phyloP scores from a whole-genome alignment of 2,797 vertebrate genomes.

The Limosa lapponica region DNA sequence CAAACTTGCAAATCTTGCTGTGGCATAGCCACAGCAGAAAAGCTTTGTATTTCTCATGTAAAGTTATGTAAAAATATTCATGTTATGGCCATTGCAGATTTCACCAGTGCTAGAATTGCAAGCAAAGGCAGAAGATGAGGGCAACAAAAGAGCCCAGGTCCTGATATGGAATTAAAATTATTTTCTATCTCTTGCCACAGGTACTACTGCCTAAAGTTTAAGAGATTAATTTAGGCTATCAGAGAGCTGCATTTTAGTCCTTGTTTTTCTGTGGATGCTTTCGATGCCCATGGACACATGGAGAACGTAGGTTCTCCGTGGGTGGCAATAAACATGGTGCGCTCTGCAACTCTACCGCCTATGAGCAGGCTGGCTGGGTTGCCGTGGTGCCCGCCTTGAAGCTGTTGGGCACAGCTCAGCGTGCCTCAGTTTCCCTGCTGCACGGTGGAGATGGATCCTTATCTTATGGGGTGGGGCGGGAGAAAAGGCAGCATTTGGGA shows the following conservation, averaged over 20 bases:
- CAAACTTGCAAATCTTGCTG: not conserved
- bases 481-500: not conserved
- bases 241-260: not conserved
- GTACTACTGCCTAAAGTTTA: not conserved
- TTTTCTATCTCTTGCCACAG: not conserved
- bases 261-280: not conserved
- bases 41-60: not conserved
- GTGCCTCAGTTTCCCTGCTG: not conserved
- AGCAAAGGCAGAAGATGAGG: not conserved
- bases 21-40: not conserved
- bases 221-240: not conserved
- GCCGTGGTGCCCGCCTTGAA: accelerated
- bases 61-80: not conserved
- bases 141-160: accelerated
- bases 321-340: accelerated
- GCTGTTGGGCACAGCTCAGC: not conserved
- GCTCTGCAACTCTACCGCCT: not conserved
- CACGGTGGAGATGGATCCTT: not conserved
- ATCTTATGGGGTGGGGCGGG: not conserved
- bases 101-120: not conserved
- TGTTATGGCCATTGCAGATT: not conserved
- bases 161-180: not conserved
- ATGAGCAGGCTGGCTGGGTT: too few species aligned
- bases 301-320: accelerated
- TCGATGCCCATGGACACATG: accelerated